Conservation (phyloP, 2,888 invertebrate genomes). For the Watsonalla binaria region DNA sequence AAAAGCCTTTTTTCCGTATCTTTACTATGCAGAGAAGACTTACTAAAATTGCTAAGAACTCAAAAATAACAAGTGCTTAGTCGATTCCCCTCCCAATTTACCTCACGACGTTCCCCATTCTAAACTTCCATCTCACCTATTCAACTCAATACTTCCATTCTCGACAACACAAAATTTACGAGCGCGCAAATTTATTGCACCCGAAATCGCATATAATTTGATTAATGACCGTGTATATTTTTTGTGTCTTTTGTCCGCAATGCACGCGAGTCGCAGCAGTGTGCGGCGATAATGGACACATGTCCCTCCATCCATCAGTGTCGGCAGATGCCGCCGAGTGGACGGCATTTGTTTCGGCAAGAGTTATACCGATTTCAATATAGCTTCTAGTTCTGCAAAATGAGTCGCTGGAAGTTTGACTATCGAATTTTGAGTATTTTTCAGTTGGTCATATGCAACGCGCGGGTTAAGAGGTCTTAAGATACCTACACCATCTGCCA, state of each 20-base stretch:
- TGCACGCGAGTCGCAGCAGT: conserved; percentile 26
- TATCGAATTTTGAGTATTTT: background rate
- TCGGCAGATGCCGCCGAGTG: conserved; percentile 58
- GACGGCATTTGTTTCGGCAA: conserved; percentile 48
- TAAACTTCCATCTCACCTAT: background rate
- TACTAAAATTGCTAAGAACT: too few species aligned
- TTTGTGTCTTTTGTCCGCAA: conserved; percentile 39
- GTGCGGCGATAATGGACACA: conserved; percentile 69
- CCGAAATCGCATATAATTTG: conserved; percentile 58
- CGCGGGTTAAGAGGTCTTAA: too few species aligned
- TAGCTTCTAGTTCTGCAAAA: conserved; percentile 19
- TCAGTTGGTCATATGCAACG: too few species aligned
- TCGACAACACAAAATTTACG: conserved; percentile 24
- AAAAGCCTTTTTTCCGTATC: too few species aligned
- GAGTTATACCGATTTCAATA: conserved; percentile 47
- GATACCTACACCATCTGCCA: too few species aligned
- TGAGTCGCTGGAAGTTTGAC: conserved; percentile 9
- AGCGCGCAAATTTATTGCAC: conserved; percentile 42
- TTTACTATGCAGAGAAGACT: too few species aligned
- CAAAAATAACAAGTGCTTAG: too few species aligned
- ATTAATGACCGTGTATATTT: conserved; percentile 56
- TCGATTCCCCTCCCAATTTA: background rate
- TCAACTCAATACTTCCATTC: background rate
- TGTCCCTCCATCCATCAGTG: conserved; percentile 70
- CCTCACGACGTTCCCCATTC: background rate